phyloP scores from a whole-genome alignment of 2,888 invertebrate genomes.

The Adelphocoris suturalis region DNA sequence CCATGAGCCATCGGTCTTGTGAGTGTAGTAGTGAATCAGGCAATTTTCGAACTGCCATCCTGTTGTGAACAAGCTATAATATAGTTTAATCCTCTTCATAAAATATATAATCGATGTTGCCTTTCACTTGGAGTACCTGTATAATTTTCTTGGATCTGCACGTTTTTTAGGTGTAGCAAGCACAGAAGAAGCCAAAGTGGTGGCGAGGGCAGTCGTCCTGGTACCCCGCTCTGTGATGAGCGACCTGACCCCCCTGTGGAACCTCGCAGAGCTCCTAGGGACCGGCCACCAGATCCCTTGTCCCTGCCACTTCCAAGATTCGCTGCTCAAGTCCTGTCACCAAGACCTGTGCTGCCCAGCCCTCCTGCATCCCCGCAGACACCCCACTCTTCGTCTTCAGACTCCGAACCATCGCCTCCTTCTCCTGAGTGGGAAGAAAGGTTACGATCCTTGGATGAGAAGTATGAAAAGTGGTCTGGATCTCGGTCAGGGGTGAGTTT shows the following conservation, averaged over 20 bases:
- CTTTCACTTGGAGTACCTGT: too few species aligned
- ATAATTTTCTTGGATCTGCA: not conserved
- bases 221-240: slow-evolving; percentile 91
- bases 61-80: too few species aligned
- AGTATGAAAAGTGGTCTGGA: slow-evolving; percentile 93
- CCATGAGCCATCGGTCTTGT: too few species aligned
- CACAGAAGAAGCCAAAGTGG: slow-evolving; percentile 80
- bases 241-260: slow-evolving; percentile 88
- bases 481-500: slow-evolving; percentile 76
- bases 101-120: too few species aligned
- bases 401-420: slow-evolving; percentile 86
- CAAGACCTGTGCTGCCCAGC: slow-evolving; percentile 80
- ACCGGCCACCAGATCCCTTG: slow-evolving; percentile 85
- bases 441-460: slow-evolving; percentile 94
- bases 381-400: slow-evolving; percentile 88
- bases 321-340: slow-evolving; percentile 85
- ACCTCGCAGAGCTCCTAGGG: slow-evolving; percentile 85
- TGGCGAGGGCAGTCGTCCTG: slow-evolving; percentile 86
- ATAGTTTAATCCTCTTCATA: too few species aligned
- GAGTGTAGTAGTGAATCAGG: too few species aligned
- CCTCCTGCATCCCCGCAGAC: slow-evolving; percentile 83
- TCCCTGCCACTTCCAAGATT: slow-evolving; percentile 93
- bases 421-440: slow-evolving; percentile 90
- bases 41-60: too few species aligned
- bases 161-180: slow-evolving; percentile 76